These are phyloP conservation scores for Trichonephila inaurata DNA, from an alignment of 1,140 invertebrate genomes.

Conservation along the genomic window DNA sequence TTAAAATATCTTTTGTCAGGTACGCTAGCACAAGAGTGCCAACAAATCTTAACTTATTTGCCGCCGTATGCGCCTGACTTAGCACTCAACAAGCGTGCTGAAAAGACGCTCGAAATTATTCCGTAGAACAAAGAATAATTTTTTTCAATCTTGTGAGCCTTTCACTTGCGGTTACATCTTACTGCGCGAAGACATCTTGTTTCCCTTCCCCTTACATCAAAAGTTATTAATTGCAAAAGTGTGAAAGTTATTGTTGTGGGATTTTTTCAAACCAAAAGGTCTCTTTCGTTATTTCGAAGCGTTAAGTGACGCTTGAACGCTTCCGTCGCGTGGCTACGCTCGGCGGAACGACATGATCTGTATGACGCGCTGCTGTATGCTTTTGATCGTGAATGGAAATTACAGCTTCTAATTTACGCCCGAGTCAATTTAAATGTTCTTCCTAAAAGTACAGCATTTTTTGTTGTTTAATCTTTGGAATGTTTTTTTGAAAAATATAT, in stretches of 20 bases:
- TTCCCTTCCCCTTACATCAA: conserved; percentile 36
- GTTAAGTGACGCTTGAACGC: background rate
- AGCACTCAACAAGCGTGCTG: conserved; percentile 26
- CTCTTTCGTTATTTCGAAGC: background rate
- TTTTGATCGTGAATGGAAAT: conserved; percentile 17
- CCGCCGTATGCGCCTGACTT: background rate
- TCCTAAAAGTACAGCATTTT: background rate
- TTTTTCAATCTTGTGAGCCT: background rate
- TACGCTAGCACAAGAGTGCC: background rate
- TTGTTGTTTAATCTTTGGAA: background rate
- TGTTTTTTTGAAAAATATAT: background rate
- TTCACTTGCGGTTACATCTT: conserved; percentile 8
- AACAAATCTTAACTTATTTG: conserved; percentile 37
- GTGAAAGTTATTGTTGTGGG: conserved; percentile 27
- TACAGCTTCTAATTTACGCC: conserved; percentile 18
- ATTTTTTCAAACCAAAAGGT: conserved; percentile 25
- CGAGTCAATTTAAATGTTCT: conserved; percentile 1
- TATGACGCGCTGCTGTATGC: background rate
- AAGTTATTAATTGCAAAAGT: conserved; percentile 52
- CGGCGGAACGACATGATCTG: background rate
- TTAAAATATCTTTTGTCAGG: conserved; percentile 18
- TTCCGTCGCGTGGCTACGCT: background rate
- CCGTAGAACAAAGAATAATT: background rate
- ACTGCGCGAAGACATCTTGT: conserved; percentile 1
- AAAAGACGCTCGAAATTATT: conserved; percentile 23